These are phyloP conservation scores for Vipera latastei DNA, from an alignment of 2,797 vertebrate species.

Conservation along the genomic window DNA sequence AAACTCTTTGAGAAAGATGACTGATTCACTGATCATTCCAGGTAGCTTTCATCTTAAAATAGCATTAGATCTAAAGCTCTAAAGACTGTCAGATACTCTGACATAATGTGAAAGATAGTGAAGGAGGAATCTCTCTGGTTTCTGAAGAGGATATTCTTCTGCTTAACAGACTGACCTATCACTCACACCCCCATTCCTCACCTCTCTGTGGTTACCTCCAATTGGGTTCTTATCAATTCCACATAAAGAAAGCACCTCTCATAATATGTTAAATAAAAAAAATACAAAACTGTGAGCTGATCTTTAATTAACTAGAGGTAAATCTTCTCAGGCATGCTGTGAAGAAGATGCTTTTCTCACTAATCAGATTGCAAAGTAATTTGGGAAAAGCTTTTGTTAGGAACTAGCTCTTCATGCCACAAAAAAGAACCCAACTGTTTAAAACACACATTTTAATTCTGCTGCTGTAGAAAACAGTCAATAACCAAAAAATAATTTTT, in stretches of 20 bases:
- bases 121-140: slow-evolving; percentile 35
- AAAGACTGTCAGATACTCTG: slow-evolving; percentile 31
- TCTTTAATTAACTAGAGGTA: slow-evolving; percentile 25
- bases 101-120: slow-evolving; percentile 29
- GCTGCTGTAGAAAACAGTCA: accelerated
- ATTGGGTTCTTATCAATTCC: slow-evolving; percentile 7
- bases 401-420: neutral
- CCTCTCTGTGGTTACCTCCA: neutral
- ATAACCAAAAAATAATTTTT: slow-evolving; percentile 10
- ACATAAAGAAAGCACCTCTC: slow-evolving; percentile 12
- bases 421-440: neutral
- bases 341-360: slow-evolving; percentile 12
- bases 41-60: slow-evolving; percentile 47
- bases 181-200: neutral
- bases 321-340: slow-evolving; percentile 9
- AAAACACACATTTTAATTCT: slow-evolving; percentile 12
- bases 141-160: slow-evolving; percentile 24
- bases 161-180: neutral
- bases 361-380: slow-evolving; percentile 28
- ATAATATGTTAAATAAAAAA: neutral
- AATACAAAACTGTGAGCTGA: neutral
- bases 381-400: neutral
- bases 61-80: slow-evolving; percentile 28
- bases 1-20: neutral
- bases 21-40: slow-evolving; percentile 20